Evolutionary conservation across 2,888 invertebrate genomes (phyloP), one percentile per base, ranked within the genome.

Genomic region (Tiphia femorata): DNA sequence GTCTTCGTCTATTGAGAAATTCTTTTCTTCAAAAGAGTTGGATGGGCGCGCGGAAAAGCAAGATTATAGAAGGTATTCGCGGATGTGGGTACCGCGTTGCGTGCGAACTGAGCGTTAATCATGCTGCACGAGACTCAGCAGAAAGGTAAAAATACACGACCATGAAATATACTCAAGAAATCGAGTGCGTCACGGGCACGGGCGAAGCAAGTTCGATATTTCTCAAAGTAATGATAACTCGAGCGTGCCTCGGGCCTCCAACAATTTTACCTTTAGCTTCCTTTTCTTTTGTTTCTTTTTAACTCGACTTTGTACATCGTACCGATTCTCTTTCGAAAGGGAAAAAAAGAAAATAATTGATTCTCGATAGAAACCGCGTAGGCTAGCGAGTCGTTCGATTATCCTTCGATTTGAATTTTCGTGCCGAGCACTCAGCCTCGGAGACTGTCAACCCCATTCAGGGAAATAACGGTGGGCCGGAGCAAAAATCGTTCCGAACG

Each of bases 381-480:
- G 63, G 48, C 59, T 27, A 33, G 21, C 47, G 33, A 40, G 52
- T 71, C 64, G 58, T 56, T 10, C 60, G 41, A 64, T 51, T 46
- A 46, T 55, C 42, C 19, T n/a, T 38, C 29, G 25, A 41, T 8
- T 6, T 38, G 19, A 38, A 7, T 21, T 55, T 54, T 59, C 49
- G 29, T 57, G 49, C 41, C 56, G 54, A 59, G 53, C 41, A 49
- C 12, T 51, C 40, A 51, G 52, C 21, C 16, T 38, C 37, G 42
- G 50, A 64, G 56, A 62, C 70, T 67, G 68, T 64, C 59, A 68
- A 62, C 59, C 72, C 63, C 60, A 64, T 62, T 58, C 20, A 56
- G 72, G 56, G 51, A 70, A 70, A 71, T 66, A 63, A 58, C 49
- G 50, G 53, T 52, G 38, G 63, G 46, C 57, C 52, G 17, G 53